phyloP scores from a whole-genome alignment of 2,113 vertebrate genomes.

The Daboia siamensis region DNA sequence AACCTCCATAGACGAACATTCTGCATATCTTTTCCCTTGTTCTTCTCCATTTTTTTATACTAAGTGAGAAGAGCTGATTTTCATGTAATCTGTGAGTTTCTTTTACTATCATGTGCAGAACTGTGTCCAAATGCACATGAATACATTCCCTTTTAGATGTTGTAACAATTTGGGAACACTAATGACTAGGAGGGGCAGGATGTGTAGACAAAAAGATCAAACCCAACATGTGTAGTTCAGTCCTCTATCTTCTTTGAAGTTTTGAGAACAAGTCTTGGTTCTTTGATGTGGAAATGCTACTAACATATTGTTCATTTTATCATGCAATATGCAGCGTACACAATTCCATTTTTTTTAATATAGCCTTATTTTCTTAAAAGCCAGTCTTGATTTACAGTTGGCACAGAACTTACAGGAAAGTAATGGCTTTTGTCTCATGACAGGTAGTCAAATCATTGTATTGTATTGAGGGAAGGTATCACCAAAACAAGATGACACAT shows the following conservation, averaged over 20 bases:
- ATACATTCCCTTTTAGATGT: neutral
- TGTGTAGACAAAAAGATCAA: neutral
- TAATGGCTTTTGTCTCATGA: neutral
- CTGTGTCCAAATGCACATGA: neutral
- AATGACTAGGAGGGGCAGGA: neutral
- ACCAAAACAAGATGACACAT: neutral
- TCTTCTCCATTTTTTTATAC: neutral
- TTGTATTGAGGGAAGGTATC: neutral
- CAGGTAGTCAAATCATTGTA: neutral
- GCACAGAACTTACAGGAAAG: neutral
- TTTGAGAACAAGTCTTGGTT: neutral
- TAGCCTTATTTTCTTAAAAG: neutral
- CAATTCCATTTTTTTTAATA: neutral
- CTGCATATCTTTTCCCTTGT: neutral
- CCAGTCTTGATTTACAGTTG: neutral
- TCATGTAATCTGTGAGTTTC: neutral
- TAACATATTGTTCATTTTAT: neutral
- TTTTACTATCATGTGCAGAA: neutral
- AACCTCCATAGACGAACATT: neutral
- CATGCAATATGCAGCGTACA: neutral
- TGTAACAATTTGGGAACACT: neutral
- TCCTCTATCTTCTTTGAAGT: neutral
- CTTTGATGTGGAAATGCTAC: neutral
- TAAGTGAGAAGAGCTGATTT: neutral
- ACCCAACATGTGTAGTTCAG: neutral